A percentile compares a stretch with the other conserved stretches of the same genome.
These are phyloP conservation scores for Fulmarus glacialis DNA, from an alignment of 2,113 vertebrate genomes.

Conservation along the genomic window DNA sequence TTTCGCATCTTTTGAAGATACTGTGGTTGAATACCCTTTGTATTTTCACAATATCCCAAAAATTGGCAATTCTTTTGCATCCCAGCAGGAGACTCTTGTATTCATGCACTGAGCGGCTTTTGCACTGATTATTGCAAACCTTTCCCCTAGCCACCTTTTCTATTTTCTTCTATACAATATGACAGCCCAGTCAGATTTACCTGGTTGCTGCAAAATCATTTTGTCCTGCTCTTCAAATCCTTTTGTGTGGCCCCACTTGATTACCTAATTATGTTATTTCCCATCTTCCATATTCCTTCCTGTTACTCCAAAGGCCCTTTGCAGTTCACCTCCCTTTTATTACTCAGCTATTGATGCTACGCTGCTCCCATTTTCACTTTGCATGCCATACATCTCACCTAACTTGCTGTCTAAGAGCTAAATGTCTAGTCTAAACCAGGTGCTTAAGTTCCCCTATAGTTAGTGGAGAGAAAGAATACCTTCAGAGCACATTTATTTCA, in stretches of 20 bases:
- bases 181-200: neutral
- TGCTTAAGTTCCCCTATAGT: neutral
- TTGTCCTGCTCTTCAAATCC: neutral
- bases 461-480: neutral
- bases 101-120: neutral
- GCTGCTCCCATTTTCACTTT: neutral
- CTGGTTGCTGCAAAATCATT: neutral
- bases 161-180: neutral
- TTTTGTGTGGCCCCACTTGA: neutral
- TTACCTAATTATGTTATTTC: neutral
- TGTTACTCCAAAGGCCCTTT: neutral
- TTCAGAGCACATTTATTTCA: neutral
- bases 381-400: neutral
- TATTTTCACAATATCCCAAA: conserved; percentile 11
- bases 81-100: neutral
- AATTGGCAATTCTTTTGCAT: neutral
- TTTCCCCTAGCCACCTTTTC: neutral
- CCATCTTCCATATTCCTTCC: neutral
- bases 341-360: neutral
- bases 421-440: neutral
- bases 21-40: neutral
- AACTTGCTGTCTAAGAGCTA: neutral
- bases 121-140: neutral
- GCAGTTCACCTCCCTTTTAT: neutral
- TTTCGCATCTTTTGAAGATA: neutral